phyloP scores from a whole-genome alignment of 2,113 vertebrate species.

The Peromyscus californicus region DNA sequence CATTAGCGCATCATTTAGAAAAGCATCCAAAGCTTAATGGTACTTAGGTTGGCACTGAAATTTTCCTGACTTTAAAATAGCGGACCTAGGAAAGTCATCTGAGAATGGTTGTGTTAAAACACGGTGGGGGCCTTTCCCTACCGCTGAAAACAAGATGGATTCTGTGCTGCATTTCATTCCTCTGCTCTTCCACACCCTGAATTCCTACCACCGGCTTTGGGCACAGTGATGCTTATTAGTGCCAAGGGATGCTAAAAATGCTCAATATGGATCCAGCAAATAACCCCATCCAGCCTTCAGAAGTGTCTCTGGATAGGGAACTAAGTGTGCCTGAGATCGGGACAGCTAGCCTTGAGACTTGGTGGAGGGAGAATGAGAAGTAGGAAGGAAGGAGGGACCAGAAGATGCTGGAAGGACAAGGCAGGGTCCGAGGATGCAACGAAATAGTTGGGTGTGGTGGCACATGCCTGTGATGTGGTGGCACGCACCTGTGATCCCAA shows the following conservation, averaged over 20 bases:
- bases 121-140: not conserved
- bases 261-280: not conserved
- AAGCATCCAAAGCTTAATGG: not conserved
- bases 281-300: not conserved
- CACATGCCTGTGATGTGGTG: too few relatives aligned
- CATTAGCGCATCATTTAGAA: not conserved
- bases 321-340: not conserved
- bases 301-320: not conserved
- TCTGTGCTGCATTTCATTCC: not conserved
- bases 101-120: not conserved
- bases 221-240: not conserved
- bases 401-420: not conserved
- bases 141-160: not conserved
- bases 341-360: not conserved
- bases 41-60: constrained; percentile 2
- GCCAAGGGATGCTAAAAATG: not conserved
- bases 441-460: not conserved
- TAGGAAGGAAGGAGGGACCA: not conserved
- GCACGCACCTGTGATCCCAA: too few relatives aligned
- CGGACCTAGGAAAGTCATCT: not conserved
- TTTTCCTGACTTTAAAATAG: not conserved
- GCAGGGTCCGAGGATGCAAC: not conserved
- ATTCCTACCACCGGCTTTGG: not conserved
- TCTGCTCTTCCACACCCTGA: not conserved
- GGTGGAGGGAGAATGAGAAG: too few relatives aligned